Percentiles rank a stretch among this genome's conserved stretches.
These are phyloP conservation scores for Columba janthina DNA, from an alignment of 2,113 vertebrate species.

Conservation along the genomic window DNA sequence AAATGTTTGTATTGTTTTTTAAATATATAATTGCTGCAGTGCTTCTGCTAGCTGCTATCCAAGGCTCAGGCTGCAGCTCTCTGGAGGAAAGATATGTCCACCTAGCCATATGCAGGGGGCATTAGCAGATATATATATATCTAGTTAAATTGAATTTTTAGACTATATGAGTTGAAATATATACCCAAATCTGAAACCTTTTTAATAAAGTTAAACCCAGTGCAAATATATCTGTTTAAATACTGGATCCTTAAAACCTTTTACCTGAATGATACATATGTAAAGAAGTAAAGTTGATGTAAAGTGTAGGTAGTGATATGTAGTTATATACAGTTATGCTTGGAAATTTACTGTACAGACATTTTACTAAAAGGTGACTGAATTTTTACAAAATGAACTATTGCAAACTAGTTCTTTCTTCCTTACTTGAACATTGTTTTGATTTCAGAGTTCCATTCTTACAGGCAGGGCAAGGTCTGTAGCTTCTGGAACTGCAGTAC, in stretches of 20 bases:
- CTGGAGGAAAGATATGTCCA: neutral
- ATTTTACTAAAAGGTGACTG: neutral
- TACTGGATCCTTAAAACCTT: neutral
- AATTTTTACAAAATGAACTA: neutral
- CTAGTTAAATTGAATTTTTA: neutral
- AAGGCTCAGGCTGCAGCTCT: neutral
- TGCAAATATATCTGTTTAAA: neutral
- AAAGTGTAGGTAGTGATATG: neutral
- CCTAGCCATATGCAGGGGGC: neutral
- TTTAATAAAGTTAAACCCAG: neutral
- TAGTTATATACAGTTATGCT: neutral
- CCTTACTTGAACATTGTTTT: neutral
- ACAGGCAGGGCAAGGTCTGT: neutral
- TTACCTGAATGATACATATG: neutral
- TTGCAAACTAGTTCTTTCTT: neutral
- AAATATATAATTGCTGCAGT: neutral
- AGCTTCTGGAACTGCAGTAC: neutral
- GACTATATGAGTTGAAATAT: neutral
- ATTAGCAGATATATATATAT: neutral
- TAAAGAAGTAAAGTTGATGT: neutral
- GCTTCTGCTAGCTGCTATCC: neutral
- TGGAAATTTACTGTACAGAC: neutral
- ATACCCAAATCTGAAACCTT: neutral
- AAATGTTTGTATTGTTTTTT: neutral
- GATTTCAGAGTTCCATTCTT: neutral